Evolutionary conservation across 2,113 vertebrate species (phyloP).

Genomic region (Dryoscopus gambensis): DNA sequence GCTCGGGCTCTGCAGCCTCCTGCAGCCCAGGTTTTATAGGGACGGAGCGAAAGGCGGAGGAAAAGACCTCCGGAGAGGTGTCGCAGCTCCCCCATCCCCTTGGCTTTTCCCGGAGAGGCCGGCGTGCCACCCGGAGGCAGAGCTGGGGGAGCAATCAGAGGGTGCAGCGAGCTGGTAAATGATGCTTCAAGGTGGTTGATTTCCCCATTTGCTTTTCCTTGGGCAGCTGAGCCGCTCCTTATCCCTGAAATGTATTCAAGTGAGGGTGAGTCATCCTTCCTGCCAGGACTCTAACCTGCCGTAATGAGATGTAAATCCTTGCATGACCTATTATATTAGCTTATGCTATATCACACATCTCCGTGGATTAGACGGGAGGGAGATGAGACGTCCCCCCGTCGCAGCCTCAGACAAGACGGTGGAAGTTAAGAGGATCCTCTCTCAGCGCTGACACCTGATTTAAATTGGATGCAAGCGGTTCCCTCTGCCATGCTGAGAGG

Average conservation of each 20-base stretch:
- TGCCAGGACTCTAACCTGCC: constrained; percentile 48
- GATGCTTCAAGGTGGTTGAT: not conserved
- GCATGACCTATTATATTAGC: constrained; percentile 68
- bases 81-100: not conserved
- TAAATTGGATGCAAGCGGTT: not conserved
- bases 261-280: constrained; percentile 46
- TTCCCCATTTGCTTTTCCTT: not conserved
- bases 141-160: not conserved
- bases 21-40: not conserved
- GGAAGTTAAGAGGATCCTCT: constrained; percentile 47
- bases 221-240: not conserved
- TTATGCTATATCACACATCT: constrained; percentile 63
- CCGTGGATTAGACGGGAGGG: not conserved
- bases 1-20: not conserved
- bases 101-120: not conserved
- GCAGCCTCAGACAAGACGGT: not conserved
- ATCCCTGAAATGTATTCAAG: constrained; percentile 32
- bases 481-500: not conserved
- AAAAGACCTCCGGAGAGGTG: rapidly evolving
- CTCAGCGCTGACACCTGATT: not conserved
- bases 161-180: not conserved
- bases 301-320: constrained; percentile 67
- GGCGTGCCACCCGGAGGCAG: not conserved
- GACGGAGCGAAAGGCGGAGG: not conserved
- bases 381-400: not conserved